Evolutionary conservation across 2,113 vertebrate species (phyloP), one percentile per base, ranked within the genome.

Genomic region (Oncorhynchus tshawytscha): DNA sequence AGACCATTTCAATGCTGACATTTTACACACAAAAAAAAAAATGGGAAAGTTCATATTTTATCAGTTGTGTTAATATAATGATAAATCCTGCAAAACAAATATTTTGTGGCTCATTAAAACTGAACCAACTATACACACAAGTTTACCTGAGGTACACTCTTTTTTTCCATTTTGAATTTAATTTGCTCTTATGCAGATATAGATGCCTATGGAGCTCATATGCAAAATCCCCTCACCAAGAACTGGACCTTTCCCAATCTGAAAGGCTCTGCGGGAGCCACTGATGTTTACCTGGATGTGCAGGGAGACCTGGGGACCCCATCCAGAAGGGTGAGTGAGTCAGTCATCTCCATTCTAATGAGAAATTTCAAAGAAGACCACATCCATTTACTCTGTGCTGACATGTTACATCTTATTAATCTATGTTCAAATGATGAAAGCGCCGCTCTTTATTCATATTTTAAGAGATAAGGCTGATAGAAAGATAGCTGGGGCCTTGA

Each of bases 171-270:
- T 54, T 54, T 12, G 39, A 45, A 45, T 45, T 45, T 2, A 2
- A 45, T 12, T 45, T 54, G 15, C 16, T 54, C 51, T 39, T 60
- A 25, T 57, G 29, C 16, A 84, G 79, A 81, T 70, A 80, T 75
- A 22, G 76, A 84, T 67, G 70, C 77, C 24, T 81, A 81, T 18
- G 71, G 71, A 1, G 70, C 79, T 34, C 76, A 81, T 29, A 49
- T 78, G 20, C 72, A 62, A 34, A 73, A 45, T 29, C 79, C 76
- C 1, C 48, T 73, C 15, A 59, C 91, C 84, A 94, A 93, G 89
- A 94, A 94, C 88, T 95, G 94, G 94, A 94, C 94, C 69, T 94
- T 94, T 78, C 94, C 94, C 72, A 95, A 94, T 3, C 85, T 93
- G 67, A 92, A 92, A 85, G 90, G 90, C 18, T 88, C 88, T 1